Conservation (phyloP, 35 echinoderm and acorn worm species). For the Apostichopus parvimensis region DNA sequence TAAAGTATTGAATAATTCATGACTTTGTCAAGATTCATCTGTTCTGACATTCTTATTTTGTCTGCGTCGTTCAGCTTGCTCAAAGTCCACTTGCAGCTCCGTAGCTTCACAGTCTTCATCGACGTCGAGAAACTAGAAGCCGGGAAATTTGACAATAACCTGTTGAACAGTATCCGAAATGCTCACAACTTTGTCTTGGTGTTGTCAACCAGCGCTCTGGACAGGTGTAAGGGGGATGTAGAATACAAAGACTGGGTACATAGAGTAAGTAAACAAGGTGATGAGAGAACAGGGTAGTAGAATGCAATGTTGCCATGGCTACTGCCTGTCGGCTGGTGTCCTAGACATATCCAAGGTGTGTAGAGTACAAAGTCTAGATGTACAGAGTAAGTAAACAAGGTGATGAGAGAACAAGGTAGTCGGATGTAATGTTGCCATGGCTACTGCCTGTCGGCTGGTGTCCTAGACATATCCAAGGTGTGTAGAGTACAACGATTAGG, state of each 20-base stretch:
- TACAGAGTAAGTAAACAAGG: constrained; percentile 74
- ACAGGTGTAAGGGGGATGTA: constrained; percentile 87
- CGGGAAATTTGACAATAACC: constrained; percentile 99
- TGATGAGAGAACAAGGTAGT: too few species aligned
- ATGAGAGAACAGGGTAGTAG: too few species aligned
- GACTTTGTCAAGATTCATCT: too few species aligned
- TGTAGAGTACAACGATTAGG: constrained; percentile 91
- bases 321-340: too few species aligned
- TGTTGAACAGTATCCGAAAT: constrained; percentile 86
- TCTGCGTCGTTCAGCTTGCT: constrained; percentile 71
- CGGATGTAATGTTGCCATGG: too few species aligned
- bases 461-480: constrained; percentile 72
- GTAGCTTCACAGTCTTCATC: constrained; percentile 96
- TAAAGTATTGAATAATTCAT: too few species aligned
- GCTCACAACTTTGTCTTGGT: constrained; percentile 94
- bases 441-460: constrained; percentile 47
- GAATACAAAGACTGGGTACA: constrained; percentile 98
- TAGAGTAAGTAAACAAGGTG: constrained; percentile 65
- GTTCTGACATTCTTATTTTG: too few species aligned
- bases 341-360: constrained; percentile 3
- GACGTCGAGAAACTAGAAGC: constrained; percentile 99
- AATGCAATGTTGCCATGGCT: too few species aligned
- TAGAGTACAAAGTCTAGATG: constrained; percentile 91
- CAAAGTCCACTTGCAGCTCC: constrained; percentile 95
- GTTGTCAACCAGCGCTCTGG: constrained; percentile 73